Evolutionary conservation across 2,113 vertebrate genomes (phyloP).

Genomic region (Psittacula cyanocephala): DNA sequence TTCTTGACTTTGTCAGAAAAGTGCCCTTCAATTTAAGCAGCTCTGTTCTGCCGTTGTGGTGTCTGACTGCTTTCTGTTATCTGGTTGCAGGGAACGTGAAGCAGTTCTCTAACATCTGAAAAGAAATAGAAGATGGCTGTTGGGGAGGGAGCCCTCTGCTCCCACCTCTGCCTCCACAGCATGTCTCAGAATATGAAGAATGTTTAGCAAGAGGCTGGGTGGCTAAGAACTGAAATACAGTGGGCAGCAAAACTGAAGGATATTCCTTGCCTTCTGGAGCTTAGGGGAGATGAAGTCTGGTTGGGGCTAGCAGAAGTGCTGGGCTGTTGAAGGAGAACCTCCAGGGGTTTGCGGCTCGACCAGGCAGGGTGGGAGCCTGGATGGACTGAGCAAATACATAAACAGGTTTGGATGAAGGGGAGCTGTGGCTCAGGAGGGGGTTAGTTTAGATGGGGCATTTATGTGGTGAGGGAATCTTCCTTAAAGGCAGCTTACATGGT

Average conservation of each 20-base stretch:
- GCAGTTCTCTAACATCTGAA: not conserved
- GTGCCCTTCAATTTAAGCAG: not conserved
- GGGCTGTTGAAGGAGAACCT: not conserved
- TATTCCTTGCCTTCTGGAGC: not conserved
- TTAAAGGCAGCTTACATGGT: not conserved
- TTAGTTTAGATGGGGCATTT: not conserved
- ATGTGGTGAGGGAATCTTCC: not conserved
- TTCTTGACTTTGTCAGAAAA: not conserved
- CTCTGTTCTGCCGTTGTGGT: not conserved
- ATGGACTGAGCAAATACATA: not conserved
- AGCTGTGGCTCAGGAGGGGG: not conserved
- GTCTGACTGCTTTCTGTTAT: not conserved
- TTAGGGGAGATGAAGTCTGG: not conserved
- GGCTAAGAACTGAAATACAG: not conserved
- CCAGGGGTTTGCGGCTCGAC: rapidly evolving
- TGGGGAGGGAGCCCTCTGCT: not conserved
- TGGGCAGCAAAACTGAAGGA: not conserved
- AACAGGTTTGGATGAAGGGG: not conserved
- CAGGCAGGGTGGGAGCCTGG: not conserved
- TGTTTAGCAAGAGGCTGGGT: not conserved
- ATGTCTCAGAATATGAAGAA: not conserved
- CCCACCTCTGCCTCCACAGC: not conserved
- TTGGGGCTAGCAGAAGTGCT: not conserved
- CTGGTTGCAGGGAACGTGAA: not conserved
- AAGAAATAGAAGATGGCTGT: not conserved